A percentile compares a stretch with the other conserved stretches of the same genome.
Conservation (phyloP, 2,797 vertebrate species). For the Ctenosaura bakeri region DNA sequence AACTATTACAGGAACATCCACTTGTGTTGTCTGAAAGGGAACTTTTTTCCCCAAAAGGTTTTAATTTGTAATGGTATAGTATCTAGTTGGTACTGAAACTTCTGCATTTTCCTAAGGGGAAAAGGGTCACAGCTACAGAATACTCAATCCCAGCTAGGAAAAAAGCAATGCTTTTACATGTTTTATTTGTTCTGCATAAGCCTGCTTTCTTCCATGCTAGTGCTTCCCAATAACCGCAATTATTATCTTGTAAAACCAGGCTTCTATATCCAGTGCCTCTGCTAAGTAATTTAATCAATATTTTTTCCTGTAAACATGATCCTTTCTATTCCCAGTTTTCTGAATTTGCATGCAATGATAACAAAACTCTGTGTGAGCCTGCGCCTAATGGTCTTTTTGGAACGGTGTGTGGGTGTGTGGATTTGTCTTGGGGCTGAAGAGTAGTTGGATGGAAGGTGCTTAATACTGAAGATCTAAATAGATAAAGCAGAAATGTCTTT, state of each 20-base stretch:
- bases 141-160: background rate
- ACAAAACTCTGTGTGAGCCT: conserved; percentile 8
- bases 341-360: conserved; percentile 42
- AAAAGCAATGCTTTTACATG: background rate
- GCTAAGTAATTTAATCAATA: conserved; percentile 57
- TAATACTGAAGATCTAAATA: conserved; percentile 19
- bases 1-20: conserved; percentile 22
- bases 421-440: conserved; percentile 13
- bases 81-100: conserved; percentile 9
- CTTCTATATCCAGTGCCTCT: conserved; percentile 45
- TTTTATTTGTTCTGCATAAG: background rate
- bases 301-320: conserved; percentile 35
- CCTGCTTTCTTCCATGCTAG: conserved; percentile 22
- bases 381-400: conserved; percentile 47
- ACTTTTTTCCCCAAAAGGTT: background rate
- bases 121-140: conserved; percentile 1
- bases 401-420: conserved; percentile 12
- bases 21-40: background rate
- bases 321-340: conserved; percentile 55
- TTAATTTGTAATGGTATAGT: background rate
- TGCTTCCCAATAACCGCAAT: conserved; percentile 28
- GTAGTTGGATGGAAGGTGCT: conserved; percentile 30
- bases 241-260: conserved; percentile 36
- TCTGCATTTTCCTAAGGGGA: conserved; percentile 16
- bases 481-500: background rate